These are phyloP conservation scores for Philaenus spumarius DNA, from an alignment of 1,140 invertebrate genomes.

Conservation along the genomic window DNA sequence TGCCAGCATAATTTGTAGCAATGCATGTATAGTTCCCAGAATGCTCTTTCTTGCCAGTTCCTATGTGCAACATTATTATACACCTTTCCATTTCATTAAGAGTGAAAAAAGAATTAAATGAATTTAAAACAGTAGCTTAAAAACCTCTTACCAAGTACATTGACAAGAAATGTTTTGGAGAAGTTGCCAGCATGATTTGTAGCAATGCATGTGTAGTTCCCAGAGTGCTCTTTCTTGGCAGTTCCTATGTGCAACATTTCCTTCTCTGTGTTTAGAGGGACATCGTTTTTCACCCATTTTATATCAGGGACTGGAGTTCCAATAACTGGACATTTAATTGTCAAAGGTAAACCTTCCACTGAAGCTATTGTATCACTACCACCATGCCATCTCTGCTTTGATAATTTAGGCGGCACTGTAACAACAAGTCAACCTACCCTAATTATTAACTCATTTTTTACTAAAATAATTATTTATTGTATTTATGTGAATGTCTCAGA, in stretches of 20 bases:
- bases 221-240: conserved; percentile 12
- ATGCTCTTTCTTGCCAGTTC: conserved; percentile 8
- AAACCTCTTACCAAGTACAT: conserved; percentile 12
- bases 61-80: conserved; percentile 20
- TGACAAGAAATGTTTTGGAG: conserved; percentile 13
- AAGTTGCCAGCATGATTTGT: conserved; percentile 21
- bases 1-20: conserved; percentile 22
- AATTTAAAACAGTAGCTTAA: too few species aligned
- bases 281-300: conserved; percentile 22
- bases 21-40: conserved; percentile 27
- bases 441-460: background rate
- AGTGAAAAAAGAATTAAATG: too few species aligned
- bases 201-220: conserved; percentile 26
- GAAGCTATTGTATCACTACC: background rate
- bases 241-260: background rate
- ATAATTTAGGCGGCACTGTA: conserved; percentile 23
- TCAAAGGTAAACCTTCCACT: conserved; percentile 23
- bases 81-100: too few species aligned
- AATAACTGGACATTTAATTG: conserved; percentile 21
- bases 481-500: too few species aligned
- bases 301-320: conserved; percentile 20
- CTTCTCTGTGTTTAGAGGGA: background rate
- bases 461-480: too few species aligned
- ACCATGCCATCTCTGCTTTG: background rate
- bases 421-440: conserved; percentile 5